Conservation (phyloP, 2,797 vertebrate genomes). For the Myotis planiceps region DNA sequence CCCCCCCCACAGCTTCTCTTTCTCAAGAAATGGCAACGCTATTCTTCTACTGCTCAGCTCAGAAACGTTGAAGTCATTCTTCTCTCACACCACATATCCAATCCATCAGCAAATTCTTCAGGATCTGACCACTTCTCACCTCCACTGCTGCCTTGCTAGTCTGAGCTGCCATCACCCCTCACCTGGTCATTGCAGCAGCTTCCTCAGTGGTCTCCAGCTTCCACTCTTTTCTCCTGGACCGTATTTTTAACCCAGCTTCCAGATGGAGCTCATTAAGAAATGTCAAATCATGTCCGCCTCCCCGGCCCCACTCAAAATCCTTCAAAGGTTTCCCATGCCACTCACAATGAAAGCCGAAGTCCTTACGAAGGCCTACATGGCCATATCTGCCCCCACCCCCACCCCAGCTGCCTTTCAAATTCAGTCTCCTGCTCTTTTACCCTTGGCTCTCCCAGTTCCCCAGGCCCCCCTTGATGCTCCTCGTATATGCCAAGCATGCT, state of each 20-base stretch:
- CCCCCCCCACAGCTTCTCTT: background rate
- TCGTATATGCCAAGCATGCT: background rate
- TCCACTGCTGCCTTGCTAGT: background rate
- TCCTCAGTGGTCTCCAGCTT: background rate
- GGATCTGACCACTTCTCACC: background rate
- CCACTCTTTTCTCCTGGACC: background rate
- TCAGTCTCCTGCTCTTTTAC: background rate
- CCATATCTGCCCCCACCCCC: background rate
- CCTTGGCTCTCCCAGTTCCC: background rate
- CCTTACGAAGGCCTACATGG: background rate
- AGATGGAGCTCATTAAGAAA: constrained; percentile 30
- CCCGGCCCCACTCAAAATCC: background rate
- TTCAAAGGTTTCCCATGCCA: background rate
- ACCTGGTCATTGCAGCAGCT: background rate
- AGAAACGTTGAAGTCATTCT: background rate
- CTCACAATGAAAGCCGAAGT: background rate
- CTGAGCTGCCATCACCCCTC: background rate
- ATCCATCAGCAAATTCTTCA: background rate
- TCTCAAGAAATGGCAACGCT: background rate
- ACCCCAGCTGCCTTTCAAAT: background rate
- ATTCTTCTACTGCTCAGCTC: background rate
- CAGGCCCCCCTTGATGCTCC: background rate
- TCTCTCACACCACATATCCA: background rate
- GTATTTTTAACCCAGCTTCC: background rate
- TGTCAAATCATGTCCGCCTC: background rate